Base-by-base conservation (phyloP, 2,888 invertebrate genomes). In the Pristionchus maxplancki region DNA sequence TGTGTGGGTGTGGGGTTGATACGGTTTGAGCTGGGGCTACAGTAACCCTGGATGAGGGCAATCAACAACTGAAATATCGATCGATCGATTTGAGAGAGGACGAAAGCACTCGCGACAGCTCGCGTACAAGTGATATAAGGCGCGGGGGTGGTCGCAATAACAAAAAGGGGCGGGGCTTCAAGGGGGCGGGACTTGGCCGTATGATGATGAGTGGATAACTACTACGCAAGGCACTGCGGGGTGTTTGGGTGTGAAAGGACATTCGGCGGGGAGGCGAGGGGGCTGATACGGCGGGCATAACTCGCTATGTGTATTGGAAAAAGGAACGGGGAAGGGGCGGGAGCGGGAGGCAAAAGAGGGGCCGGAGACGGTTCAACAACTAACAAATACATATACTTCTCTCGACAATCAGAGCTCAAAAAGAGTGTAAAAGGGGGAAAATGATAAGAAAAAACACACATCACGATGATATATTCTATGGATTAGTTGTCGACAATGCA, bases 201-300 rank as follows among this genome's bases (percentile, higher is more conserved):
- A 71, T 37, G 24, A n/a, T 58, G 58, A 58, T 58, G 17, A 11
- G 78, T 34, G 71, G 15, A 34, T 37, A 48, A 78, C 48, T 48
- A 78, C 78, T 78, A 40, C 37, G 78, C 78, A 78, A 78, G 78
- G 78, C 78, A 78, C 78, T 78, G 78, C 78, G 78, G 34, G 78
- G 44, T n/a, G 44, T 5, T 34, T 24, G 24, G 28, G 31, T 71
- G 37, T 78, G 78, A 44, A 78, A 78, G 28, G 44, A 48, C 78
- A 48, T 78, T 78, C 78, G 78, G 78, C 13, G 58, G 50, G 20
- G 50, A 53, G 24, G 24, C n/a, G n/a, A 24, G 8, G 50, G 3
- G 58, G 58, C 58, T 58, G 31, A 64, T 37, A 71, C 71, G 71
- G 71, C n/a, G n/a, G n/a, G n/a, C n/a, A n/a, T 71, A 37, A 71